Conservation (phyloP, 2,888 invertebrate species). For the Melitaea athalia region DNA sequence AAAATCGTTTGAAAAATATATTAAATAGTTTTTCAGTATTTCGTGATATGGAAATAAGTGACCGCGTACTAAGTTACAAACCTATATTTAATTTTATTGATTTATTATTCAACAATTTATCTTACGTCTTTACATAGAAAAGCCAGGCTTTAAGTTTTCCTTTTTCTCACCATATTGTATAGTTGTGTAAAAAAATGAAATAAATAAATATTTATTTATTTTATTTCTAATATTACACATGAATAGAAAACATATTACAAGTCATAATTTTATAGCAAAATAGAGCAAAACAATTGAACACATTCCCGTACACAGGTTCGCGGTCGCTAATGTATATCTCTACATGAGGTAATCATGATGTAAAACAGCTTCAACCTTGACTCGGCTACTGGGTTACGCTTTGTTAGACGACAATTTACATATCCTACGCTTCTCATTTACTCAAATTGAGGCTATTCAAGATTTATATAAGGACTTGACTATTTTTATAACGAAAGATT, state of each 20-base stretch:
- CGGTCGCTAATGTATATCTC: slow-evolving; percentile 53
- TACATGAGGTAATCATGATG: slow-evolving; percentile 60
- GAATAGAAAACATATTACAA: not conserved
- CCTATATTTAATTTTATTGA: too few species aligned
- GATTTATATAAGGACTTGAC: slow-evolving; percentile 6
- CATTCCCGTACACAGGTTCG: slow-evolving; percentile 40
- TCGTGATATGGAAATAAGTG: too few species aligned
- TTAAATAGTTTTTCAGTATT: too few species aligned
- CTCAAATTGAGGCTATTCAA: slow-evolving; percentile 34
- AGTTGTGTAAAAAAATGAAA: too few species aligned
- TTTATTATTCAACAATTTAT: too few species aligned
- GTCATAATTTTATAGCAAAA: not conserved
- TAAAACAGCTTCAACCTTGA: slow-evolving; percentile 63
- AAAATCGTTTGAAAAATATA: too few species aligned
- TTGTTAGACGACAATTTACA: slow-evolving; percentile 38
- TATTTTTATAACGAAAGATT: slow-evolving; percentile 5
- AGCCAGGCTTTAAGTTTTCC: too few species aligned
- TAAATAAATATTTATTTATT: too few species aligned
- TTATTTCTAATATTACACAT: too few species aligned
- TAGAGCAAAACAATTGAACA: not conserved
- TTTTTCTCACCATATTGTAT: too few species aligned
- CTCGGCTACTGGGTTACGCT: slow-evolving; percentile 46
- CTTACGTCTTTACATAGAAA: too few species aligned
- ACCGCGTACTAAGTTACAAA: too few species aligned
- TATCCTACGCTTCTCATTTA: slow-evolving; percentile 37